phyloP scores from a whole-genome alignment of 1,140 invertebrate genomes.

The Orchestia grillus region DNA sequence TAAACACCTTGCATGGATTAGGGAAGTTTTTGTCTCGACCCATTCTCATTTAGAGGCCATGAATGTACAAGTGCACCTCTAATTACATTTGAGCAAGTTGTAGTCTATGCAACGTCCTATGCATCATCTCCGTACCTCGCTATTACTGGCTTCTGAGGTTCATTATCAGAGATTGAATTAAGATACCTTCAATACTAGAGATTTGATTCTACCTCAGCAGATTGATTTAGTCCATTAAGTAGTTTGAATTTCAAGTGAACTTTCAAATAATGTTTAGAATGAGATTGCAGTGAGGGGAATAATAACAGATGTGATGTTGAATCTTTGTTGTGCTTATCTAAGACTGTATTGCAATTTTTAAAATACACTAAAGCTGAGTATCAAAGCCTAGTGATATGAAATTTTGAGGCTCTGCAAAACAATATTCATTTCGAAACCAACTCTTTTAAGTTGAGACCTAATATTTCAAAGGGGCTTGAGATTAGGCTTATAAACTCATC shows the following conservation, averaged over 20 bases:
- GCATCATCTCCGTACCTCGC: not conserved
- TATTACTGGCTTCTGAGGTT: not conserved
- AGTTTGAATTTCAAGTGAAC: not conserved
- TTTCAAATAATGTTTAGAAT: not conserved
- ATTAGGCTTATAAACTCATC: no score
- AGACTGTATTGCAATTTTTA: not conserved
- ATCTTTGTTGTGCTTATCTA: not conserved
- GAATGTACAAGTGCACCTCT: constrained; percentile 6
- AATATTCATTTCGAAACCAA: no score
- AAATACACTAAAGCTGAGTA: not conserved
- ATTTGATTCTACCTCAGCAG: not conserved
- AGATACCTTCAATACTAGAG: constrained; percentile 20
- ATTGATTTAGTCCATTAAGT: not conserved
- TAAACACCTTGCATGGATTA: constrained; percentile 40
- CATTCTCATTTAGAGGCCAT: constrained; percentile 26
- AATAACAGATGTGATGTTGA: not conserved
- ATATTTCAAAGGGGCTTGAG: no score
- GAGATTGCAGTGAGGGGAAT: not conserved
- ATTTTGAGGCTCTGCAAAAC: not conserved
- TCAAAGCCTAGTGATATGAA: not conserved
- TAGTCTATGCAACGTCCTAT: constrained; percentile 22
- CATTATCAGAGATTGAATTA: constrained; percentile 35
- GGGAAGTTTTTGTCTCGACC: not conserved
- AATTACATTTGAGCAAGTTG: constrained; percentile 22
- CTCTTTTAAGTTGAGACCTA: no score